phyloP scores from a whole-genome alignment of 2,113 vertebrate genomes.

The Nesospiza acunhae region DNA sequence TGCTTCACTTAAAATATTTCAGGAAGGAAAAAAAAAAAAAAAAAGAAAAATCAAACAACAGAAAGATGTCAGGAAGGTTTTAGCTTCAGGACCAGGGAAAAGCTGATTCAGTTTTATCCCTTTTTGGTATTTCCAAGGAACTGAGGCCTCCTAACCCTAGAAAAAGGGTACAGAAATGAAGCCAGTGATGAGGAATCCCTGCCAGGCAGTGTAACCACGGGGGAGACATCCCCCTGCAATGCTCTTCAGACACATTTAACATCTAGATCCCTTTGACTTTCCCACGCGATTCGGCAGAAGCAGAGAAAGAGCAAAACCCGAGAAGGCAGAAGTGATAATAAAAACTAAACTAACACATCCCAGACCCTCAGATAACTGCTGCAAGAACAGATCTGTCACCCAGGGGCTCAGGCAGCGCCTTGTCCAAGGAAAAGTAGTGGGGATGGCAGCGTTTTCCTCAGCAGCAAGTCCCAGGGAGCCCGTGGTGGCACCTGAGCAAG shows the following conservation, averaged over 20 bases:
- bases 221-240: neutral
- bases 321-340: neutral
- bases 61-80: neutral
- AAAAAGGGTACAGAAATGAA: neutral
- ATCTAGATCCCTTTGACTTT: neutral
- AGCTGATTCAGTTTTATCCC: neutral
- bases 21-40: neutral
- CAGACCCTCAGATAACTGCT: neutral
- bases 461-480: neutral
- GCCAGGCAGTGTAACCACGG: neutral
- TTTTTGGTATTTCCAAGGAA: neutral
- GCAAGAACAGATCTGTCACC: neutral
- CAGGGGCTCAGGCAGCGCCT: rapidly evolving
- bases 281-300: neutral
- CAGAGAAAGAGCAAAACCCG: neutral
- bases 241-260: neutral
- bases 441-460: neutral
- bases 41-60: neutral
- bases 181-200: neutral
- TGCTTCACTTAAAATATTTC: constrained; percentile 27
- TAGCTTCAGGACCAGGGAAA: neutral
- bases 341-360: rapidly evolving
- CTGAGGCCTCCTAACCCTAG: neutral
- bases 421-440: neutral
- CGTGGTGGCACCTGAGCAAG: neutral